Percentiles rank a stretch among this genome's conserved stretches.
phyloP scores from a whole-genome alignment of 2,797 vertebrate species.

The Galago senegalensis region DNA sequence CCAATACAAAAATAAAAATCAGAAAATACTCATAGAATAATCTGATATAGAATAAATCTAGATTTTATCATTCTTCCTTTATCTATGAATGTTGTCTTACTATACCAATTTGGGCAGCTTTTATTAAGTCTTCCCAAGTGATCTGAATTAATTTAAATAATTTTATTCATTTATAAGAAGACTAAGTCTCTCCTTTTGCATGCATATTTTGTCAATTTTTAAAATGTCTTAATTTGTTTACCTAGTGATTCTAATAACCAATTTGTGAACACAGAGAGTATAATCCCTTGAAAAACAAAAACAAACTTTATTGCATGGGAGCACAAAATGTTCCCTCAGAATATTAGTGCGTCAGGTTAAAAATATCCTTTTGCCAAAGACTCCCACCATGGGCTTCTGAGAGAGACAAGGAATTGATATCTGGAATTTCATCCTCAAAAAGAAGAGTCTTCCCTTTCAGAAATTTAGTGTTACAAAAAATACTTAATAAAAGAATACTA shows the following conservation, averaged over 20 bases:
- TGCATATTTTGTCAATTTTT: constrained; percentile 17
- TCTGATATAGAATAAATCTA: background rate
- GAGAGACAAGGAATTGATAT: background rate
- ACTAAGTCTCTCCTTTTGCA: background rate
- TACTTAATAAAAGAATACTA: background rate
- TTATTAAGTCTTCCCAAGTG: constrained; percentile 10
- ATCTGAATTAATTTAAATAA: constrained; percentile 43
- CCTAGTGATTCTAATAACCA: background rate
- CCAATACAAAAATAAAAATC: background rate
- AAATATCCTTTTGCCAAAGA: background rate
- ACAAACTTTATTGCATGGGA: background rate
- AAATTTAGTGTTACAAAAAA: background rate
- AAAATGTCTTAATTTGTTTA: background rate
- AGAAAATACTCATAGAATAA: background rate
- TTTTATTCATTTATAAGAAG: constrained; percentile 38
- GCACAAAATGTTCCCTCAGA: background rate
- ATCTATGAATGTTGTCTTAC: background rate
- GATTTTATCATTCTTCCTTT: background rate
- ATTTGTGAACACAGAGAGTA: background rate
- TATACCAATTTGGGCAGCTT: background rate
- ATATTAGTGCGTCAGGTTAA: background rate
- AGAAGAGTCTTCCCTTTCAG: background rate
- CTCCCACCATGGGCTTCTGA: background rate
- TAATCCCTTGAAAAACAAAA: constrained; percentile 19
- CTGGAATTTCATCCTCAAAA: constrained; percentile 17